These are phyloP conservation scores for Euclidia mi DNA, from an alignment of 2,888 invertebrate genomes.

Conservation along the genomic window DNA sequence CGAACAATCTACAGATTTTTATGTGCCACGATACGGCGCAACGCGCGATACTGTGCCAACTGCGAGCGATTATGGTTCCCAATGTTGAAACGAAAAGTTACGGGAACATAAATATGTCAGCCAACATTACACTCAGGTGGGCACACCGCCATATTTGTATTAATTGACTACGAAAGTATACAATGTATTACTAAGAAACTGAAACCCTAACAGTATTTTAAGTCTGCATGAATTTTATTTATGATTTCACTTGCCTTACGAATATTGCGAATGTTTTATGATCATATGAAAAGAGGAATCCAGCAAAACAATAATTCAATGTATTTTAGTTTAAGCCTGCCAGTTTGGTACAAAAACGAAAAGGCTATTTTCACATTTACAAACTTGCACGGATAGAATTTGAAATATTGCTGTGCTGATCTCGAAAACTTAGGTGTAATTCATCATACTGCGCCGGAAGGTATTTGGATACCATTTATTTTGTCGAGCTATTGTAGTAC, in stretches of 20 bases:
- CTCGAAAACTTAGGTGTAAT: not conserved
- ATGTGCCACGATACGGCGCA: too few relatives aligned
- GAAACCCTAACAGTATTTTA: not conserved
- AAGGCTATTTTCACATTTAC: not conserved
- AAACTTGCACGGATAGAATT: slow-evolving; percentile 1
- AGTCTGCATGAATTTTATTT: not conserved
- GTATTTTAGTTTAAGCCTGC: not conserved
- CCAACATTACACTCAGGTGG: too few relatives aligned
- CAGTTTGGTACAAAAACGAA: slow-evolving; percentile 1
- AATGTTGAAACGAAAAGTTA: too few relatives aligned
- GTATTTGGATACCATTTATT: not conserved
- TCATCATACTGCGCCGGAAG: not conserved
- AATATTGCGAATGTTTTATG: not conserved
- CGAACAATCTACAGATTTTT: too few relatives aligned
- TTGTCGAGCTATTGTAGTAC: not conserved
- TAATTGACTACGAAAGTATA: not conserved
- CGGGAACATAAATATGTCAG: too few relatives aligned
- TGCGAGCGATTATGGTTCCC: too few relatives aligned
- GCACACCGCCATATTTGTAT: too few relatives aligned
- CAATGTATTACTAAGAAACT: not conserved
- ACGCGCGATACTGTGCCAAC: too few relatives aligned
- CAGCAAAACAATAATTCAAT: slow-evolving; percentile 4
- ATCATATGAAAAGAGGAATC: not conserved
- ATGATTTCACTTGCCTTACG: not conserved
- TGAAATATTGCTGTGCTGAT: not conserved